These are phyloP conservation scores for Amiota communis DNA, from an alignment of 2,888 invertebrate genomes.

Conservation along the genomic window DNA sequence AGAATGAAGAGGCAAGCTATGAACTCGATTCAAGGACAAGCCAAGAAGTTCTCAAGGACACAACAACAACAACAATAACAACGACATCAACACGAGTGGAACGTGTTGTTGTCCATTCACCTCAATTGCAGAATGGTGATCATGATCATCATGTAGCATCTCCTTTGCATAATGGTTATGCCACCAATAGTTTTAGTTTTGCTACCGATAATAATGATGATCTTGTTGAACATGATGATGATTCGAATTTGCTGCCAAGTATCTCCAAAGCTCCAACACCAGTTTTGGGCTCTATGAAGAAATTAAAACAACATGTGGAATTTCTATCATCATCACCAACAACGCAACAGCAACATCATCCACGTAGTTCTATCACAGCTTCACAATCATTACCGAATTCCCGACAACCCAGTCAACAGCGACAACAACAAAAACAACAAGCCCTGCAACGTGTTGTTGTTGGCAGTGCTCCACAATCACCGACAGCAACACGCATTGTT, in stretches of 20 bases:
- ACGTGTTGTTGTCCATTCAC: conserved; percentile 48
- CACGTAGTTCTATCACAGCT: conserved; percentile 28
- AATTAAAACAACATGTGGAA: conserved; percentile 68
- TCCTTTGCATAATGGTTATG: conserved; percentile 43
- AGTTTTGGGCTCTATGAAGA: conserved; percentile 58
- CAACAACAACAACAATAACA: conserved; percentile 50
- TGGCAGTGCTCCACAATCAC: conserved; percentile 58
- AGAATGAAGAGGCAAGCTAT: conserved; percentile 44
- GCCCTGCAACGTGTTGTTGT: conserved; percentile 33
- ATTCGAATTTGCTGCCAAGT: conserved; percentile 12
- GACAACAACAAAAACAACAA: conserved; percentile 32
- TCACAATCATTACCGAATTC: conserved; percentile 21
- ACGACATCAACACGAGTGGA: conserved; percentile 35
- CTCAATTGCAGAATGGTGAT: conserved; percentile 15
- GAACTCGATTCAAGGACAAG: conserved; percentile 43
- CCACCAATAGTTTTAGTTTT: conserved; percentile 51
- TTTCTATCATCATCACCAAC: conserved; percentile 54
- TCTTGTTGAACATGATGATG: too few relatives aligned
- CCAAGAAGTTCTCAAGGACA: conserved; percentile 33
- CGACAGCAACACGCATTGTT: conserved; percentile 70
- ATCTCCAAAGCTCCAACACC: conserved; percentile 36
- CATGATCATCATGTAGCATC: neutral
- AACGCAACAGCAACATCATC: conserved; percentile 37
- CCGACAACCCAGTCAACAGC: conserved; percentile 27
- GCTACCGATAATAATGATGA: conserved; percentile 56